Evolutionary conservation across 2,888 invertebrate genomes (phyloP).

Genomic region (Uropetala carovei): DNA sequence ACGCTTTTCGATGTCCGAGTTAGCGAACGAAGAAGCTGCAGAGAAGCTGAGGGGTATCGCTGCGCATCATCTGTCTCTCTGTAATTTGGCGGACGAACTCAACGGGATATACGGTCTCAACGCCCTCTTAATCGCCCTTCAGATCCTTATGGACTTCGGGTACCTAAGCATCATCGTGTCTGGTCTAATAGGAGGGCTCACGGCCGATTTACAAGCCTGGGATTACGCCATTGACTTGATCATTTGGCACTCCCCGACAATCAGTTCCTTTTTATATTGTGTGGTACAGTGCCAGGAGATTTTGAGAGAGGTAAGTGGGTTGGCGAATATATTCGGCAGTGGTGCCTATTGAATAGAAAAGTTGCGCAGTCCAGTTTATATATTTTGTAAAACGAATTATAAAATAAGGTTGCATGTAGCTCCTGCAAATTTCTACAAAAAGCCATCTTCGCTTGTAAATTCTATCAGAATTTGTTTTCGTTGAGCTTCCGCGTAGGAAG

Average conservation of each 20-base stretch:
- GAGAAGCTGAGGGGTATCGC: background rate
- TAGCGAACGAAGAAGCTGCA: background rate
- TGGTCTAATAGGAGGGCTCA: background rate
- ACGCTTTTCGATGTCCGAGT: background rate
- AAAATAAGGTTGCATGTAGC: no score
- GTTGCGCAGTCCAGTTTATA: no score
- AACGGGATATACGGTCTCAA: constrained; percentile 32
- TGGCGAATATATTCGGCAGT: background rate
- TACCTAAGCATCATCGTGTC: background rate
- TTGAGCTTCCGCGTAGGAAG: no score
- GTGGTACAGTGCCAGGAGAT: background rate
- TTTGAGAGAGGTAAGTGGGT: background rate
- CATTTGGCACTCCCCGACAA: background rate
- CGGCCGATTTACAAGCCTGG: background rate
- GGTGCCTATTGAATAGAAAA: no score
- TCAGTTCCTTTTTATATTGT: background rate
- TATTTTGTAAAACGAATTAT: no score
- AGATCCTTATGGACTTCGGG: constrained; percentile 2
- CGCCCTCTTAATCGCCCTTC: background rate
- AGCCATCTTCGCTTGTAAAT: no score
- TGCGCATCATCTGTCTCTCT: background rate
- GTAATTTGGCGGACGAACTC: background rate
- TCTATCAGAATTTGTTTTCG: no score
- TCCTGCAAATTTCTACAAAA: no score
- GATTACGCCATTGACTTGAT: background rate